Percentiles rank a stretch among this genome's conserved stretches.
These are phyloP conservation scores for Falco peregrinus DNA, from an alignment of 2,797 vertebrate species.

Conservation along the genomic window DNA sequence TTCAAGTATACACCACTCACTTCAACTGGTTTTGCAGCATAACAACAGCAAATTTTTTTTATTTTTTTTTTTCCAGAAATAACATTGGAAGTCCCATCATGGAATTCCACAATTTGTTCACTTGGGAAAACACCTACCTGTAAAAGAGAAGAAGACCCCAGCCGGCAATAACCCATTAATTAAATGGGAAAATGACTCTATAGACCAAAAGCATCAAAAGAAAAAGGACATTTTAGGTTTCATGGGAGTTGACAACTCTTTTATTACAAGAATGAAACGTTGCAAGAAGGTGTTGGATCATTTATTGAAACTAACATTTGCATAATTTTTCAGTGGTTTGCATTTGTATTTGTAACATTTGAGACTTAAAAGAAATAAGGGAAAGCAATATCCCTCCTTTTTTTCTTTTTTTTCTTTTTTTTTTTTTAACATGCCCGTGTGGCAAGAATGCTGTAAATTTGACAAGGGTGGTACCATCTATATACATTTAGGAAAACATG, in stretches of 20 bases:
- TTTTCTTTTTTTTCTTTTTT: neutral
- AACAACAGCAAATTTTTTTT: neutral
- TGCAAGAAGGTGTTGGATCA: conserved; percentile 48
- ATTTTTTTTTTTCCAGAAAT: neutral
- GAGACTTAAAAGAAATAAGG: conserved; percentile 9
- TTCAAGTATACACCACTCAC: neutral
- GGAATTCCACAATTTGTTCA: neutral
- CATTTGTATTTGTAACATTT: conserved; percentile 26
- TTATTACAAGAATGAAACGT: conserved; percentile 71
- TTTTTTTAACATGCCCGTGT: conserved; percentile 6
- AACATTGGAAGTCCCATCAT: neutral
- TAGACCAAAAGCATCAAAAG: conserved; percentile 36
- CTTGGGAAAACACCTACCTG: neutral
- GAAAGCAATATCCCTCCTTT: conserved; percentile 19
- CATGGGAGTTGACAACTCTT: conserved; percentile 32
- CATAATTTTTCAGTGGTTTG: conserved; percentile 56
- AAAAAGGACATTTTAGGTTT: conserved; percentile 48
- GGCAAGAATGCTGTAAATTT: conserved; percentile 24
- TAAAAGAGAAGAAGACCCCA: neutral
- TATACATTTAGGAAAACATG: conserved; percentile 79
- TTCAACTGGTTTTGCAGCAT: neutral
- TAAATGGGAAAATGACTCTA: neutral
- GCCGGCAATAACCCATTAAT: neutral
- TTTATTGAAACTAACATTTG: conserved; percentile 60
- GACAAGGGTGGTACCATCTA: conserved; percentile 58